A percentile compares a stretch with the other conserved stretches of the same genome.
Evolutionary conservation across 2,113 vertebrate species (phyloP).

Genomic region (Acanthochromis polyacanthus): DNA sequence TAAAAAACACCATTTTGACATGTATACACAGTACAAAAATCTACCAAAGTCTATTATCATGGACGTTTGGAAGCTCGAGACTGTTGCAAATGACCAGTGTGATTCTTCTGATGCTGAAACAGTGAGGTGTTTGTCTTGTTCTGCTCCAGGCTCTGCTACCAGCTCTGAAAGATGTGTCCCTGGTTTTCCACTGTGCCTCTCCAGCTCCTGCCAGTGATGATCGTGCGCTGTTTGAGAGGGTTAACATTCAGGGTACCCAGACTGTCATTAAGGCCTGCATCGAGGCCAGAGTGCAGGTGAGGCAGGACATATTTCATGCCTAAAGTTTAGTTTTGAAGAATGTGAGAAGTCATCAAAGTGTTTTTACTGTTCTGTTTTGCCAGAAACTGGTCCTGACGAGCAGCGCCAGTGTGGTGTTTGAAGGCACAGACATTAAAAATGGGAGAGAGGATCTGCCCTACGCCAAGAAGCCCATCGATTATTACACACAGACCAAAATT

Average conservation of each 20-base stretch:
- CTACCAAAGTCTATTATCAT: too few species aligned
- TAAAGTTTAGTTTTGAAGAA: not conserved
- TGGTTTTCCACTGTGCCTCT: constrained; percentile 96
- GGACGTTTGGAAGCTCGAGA: too few species aligned
- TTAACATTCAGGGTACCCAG: constrained; percentile 92
- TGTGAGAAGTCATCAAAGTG: not conserved
- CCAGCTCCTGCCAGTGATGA: constrained; percentile 92
- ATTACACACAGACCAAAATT: constrained; percentile 98
- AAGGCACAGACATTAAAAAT: constrained; percentile 94
- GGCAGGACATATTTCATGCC: not conserved
- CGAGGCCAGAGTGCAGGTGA: constrained; percentile 93
- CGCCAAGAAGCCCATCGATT: constrained; percentile 93
- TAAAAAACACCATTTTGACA: too few species aligned
- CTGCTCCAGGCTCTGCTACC: constrained; percentile 88
- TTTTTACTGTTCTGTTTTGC: constrained; percentile 19
- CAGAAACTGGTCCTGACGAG: constrained; percentile 97
- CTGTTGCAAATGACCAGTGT: too few species aligned
- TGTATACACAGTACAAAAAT: too few species aligned
- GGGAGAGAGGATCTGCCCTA: constrained; percentile 95
- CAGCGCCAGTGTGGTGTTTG: constrained; percentile 97
- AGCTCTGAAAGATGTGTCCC: constrained; percentile 87
- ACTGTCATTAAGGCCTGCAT: constrained; percentile 90
- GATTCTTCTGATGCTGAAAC: not conserved
- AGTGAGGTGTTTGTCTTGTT: not conserved
- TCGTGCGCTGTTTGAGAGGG: constrained; percentile 90